phyloP scores from a whole-genome alignment of 2,888 invertebrate species.

The Drosophila picticornis region DNA sequence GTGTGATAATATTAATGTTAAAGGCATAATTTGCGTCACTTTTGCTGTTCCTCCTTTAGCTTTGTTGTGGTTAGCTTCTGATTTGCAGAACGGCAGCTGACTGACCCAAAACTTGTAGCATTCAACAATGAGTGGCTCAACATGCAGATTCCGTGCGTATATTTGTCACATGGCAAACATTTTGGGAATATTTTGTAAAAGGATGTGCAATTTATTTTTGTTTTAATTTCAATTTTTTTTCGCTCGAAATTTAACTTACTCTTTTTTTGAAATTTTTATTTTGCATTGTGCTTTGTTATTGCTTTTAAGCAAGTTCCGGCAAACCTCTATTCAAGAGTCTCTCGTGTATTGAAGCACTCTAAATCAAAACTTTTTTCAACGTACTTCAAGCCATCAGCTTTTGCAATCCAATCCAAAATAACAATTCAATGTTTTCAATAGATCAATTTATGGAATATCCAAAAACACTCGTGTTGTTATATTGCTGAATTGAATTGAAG shows the following conservation, averaged over 20 bases:
- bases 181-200: neutral
- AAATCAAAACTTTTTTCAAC: neutral
- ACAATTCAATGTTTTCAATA: constrained; percentile 10
- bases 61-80: constrained; percentile 54
- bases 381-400: neutral
- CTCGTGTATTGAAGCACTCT: neutral
- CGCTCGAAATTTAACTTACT: neutral
- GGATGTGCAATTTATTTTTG: neutral
- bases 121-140: neutral
- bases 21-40: constrained; percentile 24
- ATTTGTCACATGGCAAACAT: constrained; percentile 13
- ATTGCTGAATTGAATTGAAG: neutral
- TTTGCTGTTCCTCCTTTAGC: constrained; percentile 10
- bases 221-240: neutral
- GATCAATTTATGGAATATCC: constrained; percentile 8
- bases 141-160: neutral
- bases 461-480: constrained; percentile 7
- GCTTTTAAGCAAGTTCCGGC: neutral
- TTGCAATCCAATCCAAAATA: neutral
- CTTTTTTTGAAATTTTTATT: neutral
- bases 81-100: constrained; percentile 11
- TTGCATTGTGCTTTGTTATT: neutral
- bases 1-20: constrained; percentile 41
- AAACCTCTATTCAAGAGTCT: neutral
- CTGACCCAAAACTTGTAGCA: neutral